Evolutionary conservation across 2,113 vertebrate genomes (phyloP).

Genomic region (Parus major): DNA sequence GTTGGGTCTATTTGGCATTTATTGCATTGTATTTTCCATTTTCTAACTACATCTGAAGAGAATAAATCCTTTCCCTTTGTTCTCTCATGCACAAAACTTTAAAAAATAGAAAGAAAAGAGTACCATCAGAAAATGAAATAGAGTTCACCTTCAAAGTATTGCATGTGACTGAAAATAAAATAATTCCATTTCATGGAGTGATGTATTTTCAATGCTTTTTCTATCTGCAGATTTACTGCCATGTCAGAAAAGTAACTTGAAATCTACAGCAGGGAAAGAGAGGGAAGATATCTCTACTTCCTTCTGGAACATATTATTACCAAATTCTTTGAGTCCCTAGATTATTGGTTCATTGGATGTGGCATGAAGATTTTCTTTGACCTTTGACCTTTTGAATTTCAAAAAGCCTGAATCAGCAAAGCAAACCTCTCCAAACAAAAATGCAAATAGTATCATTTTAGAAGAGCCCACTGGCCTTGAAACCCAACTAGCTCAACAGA

Average conservation of each 20-base stretch:
- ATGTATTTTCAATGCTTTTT: conserved; percentile 57
- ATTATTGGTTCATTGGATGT: neutral
- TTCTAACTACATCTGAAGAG: conserved; percentile 5
- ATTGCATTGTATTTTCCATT: conserved; percentile 18
- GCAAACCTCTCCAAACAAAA: neutral
- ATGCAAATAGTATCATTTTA: neutral
- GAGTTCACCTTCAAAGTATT: conserved; percentile 60
- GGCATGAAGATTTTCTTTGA: neutral
- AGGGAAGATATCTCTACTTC: neutral
- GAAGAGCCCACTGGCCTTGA: neutral
- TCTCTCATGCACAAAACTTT: conserved; percentile 27
- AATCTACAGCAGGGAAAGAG: neutral
- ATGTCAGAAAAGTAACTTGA: conserved; percentile 42
- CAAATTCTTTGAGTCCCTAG: neutral
- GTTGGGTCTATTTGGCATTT: neutral
- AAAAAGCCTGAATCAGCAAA: neutral
- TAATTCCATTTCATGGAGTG: conserved; percentile 64
- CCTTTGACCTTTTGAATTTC: neutral
- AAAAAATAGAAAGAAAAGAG: conserved; percentile 11
- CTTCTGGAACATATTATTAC: neutral
- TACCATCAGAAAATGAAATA: conserved; percentile 60
- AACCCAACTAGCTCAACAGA: neutral
- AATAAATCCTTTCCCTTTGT: conserved; percentile 55
- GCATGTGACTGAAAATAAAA: conserved; percentile 60
- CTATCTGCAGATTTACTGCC: conserved; percentile 48